Percentiles rank a stretch among this genome's conserved stretches.
Evolutionary conservation across 1,140 invertebrate species (phyloP).

Genomic region (Euura lappo): DNA sequence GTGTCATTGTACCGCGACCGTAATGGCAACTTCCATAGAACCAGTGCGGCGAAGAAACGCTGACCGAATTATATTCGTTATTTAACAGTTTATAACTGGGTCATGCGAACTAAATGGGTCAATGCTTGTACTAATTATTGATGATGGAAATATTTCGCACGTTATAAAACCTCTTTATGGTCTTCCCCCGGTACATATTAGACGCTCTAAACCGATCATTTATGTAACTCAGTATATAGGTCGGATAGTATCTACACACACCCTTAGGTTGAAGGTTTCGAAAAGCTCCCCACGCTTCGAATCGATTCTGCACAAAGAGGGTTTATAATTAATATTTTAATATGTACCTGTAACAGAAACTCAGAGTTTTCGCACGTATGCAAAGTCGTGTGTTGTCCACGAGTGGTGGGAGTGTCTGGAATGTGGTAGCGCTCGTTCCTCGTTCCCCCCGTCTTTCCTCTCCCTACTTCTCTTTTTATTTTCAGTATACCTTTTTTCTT

Average conservation of each 20-base stretch:
- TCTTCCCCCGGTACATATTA: too few relatives aligned
- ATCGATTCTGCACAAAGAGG: background rate
- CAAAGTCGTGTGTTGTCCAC: conserved; percentile 19
- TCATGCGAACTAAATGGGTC: background rate
- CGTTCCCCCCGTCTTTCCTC: background rate
- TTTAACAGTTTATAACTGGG: background rate
- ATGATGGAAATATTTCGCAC: background rate
- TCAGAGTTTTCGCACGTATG: background rate
- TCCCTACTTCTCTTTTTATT: background rate
- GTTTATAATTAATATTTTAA: background rate
- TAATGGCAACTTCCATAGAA: background rate
- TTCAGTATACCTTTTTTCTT: background rate
- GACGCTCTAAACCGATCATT: too few relatives aligned
- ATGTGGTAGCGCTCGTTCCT: conserved; percentile 36
- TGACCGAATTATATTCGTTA: background rate
- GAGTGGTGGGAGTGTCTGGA: conserved; percentile 49
- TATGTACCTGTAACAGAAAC: background rate
- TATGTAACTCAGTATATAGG: background rate
- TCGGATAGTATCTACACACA: background rate
- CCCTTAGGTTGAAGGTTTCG: background rate
- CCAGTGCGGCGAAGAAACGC: background rate
- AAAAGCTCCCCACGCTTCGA: background rate
- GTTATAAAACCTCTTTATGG: too few relatives aligned
- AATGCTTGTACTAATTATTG: background rate
- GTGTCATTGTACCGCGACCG: background rate